phyloP scores from a whole-genome alignment of 2,888 invertebrate genomes.

The Phasia obesa region DNA sequence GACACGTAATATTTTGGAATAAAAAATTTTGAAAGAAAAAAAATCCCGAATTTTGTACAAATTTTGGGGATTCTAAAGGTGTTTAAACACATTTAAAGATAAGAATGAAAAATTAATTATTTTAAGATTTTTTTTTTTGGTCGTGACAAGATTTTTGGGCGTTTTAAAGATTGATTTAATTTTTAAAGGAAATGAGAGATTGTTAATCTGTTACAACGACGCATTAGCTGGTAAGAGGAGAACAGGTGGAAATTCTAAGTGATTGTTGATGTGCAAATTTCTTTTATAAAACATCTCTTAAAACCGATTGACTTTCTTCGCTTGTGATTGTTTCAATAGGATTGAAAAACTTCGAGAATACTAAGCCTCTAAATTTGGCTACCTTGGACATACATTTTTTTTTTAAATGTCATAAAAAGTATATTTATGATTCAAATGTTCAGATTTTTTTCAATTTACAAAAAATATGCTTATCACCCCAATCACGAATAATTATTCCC shows the following conservation, averaged over 20 bases:
- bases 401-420: too few relatives aligned
- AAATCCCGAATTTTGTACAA: constrained; percentile 12
- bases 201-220: not conserved
- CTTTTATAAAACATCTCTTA: not conserved
- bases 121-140: constrained; percentile 47
- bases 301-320: not conserved
- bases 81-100: constrained; percentile 57
- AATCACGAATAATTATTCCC: too few relatives aligned
- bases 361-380: too few relatives aligned
- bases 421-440: too few relatives aligned
- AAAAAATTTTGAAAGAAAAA: constrained; percentile 11
- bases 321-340: not conserved
- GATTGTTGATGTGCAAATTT: not conserved
- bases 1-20: constrained; percentile 61
- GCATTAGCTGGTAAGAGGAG: not conserved
- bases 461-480: too few relatives aligned
- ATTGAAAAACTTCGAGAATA: too few relatives aligned
- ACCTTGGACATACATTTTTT: too few relatives aligned
- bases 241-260: constrained; percentile 8
- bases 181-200: constrained; percentile 1
- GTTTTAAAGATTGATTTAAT: constrained; percentile 34
- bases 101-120: constrained; percentile 55
- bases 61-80: constrained; percentile 35
- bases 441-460: too few relatives aligned
- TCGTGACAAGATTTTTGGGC: constrained; percentile 38